Evolutionary conservation across 2,888 invertebrate species (phyloP).

Genomic region (Drosophila fulvimacula): DNA sequence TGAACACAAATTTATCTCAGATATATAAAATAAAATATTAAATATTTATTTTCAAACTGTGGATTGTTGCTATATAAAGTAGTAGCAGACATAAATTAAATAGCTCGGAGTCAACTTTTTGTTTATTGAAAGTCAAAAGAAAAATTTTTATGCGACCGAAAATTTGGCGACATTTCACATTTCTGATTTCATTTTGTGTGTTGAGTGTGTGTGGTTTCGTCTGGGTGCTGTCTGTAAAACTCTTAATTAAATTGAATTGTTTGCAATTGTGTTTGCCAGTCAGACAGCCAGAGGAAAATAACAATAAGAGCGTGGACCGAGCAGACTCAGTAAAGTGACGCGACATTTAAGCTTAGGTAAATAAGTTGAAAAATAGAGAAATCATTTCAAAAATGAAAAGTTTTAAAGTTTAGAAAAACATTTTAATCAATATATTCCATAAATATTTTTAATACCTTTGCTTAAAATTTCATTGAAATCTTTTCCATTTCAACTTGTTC

Average conservation of each 20-base stretch:
- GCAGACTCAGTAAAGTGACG: slow-evolving; percentile 12
- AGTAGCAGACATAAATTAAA: not conserved
- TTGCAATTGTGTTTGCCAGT: slow-evolving; percentile 63
- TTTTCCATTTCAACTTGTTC: not conserved
- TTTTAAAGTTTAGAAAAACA: not conserved
- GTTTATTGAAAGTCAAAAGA: slow-evolving; percentile 5
- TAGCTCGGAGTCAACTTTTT: not conserved
- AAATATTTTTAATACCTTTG: too few relatives aligned
- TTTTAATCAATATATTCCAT: not conserved
- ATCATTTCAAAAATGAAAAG: not conserved
- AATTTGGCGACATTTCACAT: slow-evolving; percentile 28
- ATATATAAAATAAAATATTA: too few relatives aligned
- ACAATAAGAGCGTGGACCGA: slow-evolving; percentile 10
- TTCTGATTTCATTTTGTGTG: slow-evolving; percentile 8
- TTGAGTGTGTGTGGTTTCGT: slow-evolving; percentile 1
- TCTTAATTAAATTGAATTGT: slow-evolving; percentile 79
- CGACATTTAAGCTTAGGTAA: not conserved
- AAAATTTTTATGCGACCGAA: slow-evolving; percentile 11
- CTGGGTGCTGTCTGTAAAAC: slow-evolving; percentile 41
- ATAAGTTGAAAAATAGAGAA: not conserved
- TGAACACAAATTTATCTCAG: too few relatives aligned
- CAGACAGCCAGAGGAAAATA: slow-evolving; percentile 44
- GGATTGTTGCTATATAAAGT: not conserved
- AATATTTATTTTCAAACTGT: too few relatives aligned
- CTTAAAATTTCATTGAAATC: not conserved